phyloP scores from a whole-genome alignment of 2,888 invertebrate genomes.

The Atrina japonica region DNA sequence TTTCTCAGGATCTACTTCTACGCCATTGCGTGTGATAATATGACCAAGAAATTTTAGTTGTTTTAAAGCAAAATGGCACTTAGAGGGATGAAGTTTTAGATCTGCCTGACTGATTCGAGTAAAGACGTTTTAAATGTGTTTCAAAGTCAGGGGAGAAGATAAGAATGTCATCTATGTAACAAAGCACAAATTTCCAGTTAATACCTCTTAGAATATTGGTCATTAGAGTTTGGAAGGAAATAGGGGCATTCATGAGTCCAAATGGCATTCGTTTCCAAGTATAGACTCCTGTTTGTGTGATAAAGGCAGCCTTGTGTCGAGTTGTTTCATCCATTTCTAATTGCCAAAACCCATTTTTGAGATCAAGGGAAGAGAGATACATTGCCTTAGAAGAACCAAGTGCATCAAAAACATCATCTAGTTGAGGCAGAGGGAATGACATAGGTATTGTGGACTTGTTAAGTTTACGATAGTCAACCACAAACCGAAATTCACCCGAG shows the following conservation, averaged over 20 bases:
- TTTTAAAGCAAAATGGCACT: conserved; percentile 49
- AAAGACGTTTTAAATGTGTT: conserved; percentile 49
- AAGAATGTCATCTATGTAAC: conserved; percentile 57
- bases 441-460: conserved; percentile 37
- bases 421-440: conserved; percentile 26
- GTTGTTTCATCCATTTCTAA: conserved; percentile 37
- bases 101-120: conserved; percentile 41
- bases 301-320: conserved; percentile 47
- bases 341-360: conserved; percentile 42
- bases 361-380: conserved; percentile 29
- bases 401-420: conserved; percentile 41
- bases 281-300: conserved; percentile 46
- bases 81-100: conserved; percentile 48
- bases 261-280: conserved; percentile 50
- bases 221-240: conserved; percentile 49
- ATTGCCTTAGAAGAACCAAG: conserved; percentile 29
- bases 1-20: conserved; percentile 41
- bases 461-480: conserved; percentile 39
- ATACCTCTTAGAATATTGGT: conserved; percentile 41
- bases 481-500: conserved; percentile 35
- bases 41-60: conserved; percentile 46
- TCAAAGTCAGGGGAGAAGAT: conserved; percentile 47
- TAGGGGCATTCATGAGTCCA: conserved; percentile 52
- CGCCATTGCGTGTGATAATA: conserved; percentile 39
- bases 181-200: conserved; percentile 51